Base-by-base conservation (phyloP, 2,113 vertebrate genomes). In the Stigmatopora argus region DNA sequence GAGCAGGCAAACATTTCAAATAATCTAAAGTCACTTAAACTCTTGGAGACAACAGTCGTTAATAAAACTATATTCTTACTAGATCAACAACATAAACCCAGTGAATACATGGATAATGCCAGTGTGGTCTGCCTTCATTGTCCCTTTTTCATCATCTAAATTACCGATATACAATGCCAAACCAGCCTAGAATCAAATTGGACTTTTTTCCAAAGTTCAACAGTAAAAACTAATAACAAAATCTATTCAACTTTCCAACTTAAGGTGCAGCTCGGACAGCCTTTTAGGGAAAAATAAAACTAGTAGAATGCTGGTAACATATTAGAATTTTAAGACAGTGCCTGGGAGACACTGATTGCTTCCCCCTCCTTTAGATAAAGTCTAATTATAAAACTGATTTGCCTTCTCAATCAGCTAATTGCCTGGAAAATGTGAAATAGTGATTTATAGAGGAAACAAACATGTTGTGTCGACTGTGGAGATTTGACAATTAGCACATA, bases 321-420 rank as follows among this genome's bases (percentile, higher is more conserved):
- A 12, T 55, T 55, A 23, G 14, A 7, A 34, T 13, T 31, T 31
- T 13, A 56, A 31, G 18, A 41, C 6, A 56, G 65, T 48, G 63
- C 63, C 17, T 35, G 63, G 60, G 26, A 13, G 7, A 47, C 17
- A 66, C 44, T 63, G 45, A 70, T 45, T 65, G 57, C 65, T 73
- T 77, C 31, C 51, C 2, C 38, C 72, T 75, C 67, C 67, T 71
- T 64, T 49, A 67, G 71, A 84, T 86, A 66, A 73, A 44, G 64
- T 77, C 65, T 85, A 75, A 86, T 86, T 82, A 74, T 47, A 15
- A 79, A 71, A 77, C 56, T 68, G 62, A 77, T 80, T 75, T 81
- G 62, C 72, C 74, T 77, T 71, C 65, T 79, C 77, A 84, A 84
- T 86, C 66, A 85, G 57, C 74, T 86, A 86, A 87, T 85, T 75